These are phyloP conservation scores for Eremophila alpestris DNA, from an alignment of 2,797 vertebrate species.

Conservation along the genomic window DNA sequence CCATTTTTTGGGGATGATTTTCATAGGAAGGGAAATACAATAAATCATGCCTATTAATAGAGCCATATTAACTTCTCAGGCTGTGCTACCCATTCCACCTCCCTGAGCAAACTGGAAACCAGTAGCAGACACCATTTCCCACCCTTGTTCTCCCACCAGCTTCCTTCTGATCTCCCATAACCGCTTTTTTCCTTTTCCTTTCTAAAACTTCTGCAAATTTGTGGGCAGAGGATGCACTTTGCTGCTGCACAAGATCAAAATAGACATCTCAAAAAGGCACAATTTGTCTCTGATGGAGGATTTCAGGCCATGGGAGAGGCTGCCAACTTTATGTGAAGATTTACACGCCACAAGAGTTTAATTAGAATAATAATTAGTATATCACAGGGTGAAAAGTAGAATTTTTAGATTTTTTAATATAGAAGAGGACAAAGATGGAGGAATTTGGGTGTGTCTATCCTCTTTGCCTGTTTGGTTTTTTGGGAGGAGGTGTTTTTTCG, in stretches of 20 bases:
- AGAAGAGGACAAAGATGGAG: no score
- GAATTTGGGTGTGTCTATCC: no score
- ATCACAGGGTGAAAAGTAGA: no score
- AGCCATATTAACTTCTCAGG: neutral
- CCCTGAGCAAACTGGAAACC: neutral
- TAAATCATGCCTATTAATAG: neutral
- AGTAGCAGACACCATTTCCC: neutral
- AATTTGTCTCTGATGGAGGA: neutral
- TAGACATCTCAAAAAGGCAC: neutral
- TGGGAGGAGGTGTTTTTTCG: no score
- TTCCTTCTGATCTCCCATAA: neutral
- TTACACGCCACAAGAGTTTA: no score
- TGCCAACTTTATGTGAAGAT: no score
- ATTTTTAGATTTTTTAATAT: no score
- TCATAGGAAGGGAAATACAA: neutral
- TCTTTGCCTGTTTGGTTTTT: no score
- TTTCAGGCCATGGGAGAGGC: no score
- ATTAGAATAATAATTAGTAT: no score
- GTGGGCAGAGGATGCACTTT: neutral
- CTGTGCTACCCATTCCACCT: neutral
- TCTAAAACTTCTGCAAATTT: neutral
- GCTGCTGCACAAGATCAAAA: neutral
- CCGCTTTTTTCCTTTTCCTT: neutral
- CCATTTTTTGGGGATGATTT: neutral
- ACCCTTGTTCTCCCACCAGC: fast-evolving